Percentiles rank a stretch among this genome's conserved stretches.
These are phyloP conservation scores for Hartigia nigra DNA, from an alignment of 2,888 invertebrate species.

Conservation along the genomic window DNA sequence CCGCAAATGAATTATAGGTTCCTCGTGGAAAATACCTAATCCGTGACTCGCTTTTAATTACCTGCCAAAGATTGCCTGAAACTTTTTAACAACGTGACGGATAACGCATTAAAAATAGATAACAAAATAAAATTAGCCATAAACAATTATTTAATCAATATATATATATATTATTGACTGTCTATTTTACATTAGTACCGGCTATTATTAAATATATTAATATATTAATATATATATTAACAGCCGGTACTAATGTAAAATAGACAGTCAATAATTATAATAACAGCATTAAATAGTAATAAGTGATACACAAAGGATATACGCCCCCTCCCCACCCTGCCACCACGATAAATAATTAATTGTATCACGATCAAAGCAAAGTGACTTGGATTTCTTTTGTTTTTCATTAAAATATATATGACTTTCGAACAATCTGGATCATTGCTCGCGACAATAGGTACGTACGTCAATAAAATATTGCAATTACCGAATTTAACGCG, in stretches of 20 bases:
- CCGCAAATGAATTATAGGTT: neutral
- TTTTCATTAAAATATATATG: neutral
- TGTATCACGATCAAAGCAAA: neutral
- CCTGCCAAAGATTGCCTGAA: conserved; percentile 1
- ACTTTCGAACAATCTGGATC: neutral
- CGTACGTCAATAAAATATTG: conserved; percentile 4
- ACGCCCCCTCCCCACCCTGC: no score
- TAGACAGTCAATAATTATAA: neutral
- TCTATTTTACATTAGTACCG: no score
- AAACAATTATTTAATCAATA: neutral
- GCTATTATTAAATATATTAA: no score
- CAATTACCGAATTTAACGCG: neutral
- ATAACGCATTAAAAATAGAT: neutral
- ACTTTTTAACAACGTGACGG: neutral
- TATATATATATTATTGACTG: no score
- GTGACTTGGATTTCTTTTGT: neutral
- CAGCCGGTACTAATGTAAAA: neutral
- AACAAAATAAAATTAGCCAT: neutral
- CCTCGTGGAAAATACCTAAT: neutral
- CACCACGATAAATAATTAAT: neutral
- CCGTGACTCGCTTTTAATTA: neutral
- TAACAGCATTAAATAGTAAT: neutral
- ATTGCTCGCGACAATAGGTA: neutral
- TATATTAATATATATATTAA: no score
- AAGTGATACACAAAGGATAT: neutral